Evolutionary conservation across 2,888 invertebrate genomes (phyloP).

Genomic region (Cataglyphis altisquamis): DNA sequence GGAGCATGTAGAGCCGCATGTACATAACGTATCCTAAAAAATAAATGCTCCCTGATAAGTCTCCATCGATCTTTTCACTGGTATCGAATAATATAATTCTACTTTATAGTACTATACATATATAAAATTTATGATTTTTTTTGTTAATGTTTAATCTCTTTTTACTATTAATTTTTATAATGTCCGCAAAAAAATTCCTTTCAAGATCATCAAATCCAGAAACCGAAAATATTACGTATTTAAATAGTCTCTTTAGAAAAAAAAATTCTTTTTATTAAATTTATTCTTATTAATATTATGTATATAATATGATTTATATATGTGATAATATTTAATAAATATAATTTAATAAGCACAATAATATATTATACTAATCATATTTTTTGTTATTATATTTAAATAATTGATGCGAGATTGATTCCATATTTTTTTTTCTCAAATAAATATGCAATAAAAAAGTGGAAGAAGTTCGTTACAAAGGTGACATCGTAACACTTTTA

Average conservation of each 20-base stretch:
- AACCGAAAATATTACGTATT: neutral
- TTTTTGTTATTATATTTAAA: neutral
- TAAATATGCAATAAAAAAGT: constrained; percentile 15
- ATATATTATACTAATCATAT: neutral
- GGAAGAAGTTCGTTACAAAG: constrained; percentile 36
- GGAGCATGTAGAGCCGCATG: constrained; percentile 52
- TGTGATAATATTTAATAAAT: neutral
- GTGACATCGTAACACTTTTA: constrained; percentile 45
- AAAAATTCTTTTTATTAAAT: neutral
- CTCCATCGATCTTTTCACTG: constrained; percentile 29
- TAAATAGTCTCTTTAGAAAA: neutral
- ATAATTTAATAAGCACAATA: neutral
- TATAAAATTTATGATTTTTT: neutral
- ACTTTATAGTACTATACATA: neutral
- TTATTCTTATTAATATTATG: neutral
- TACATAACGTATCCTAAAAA: constrained; percentile 53
- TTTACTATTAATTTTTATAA: neutral
- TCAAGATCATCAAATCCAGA: neutral
- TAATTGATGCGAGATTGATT: neutral
- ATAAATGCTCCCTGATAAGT: constrained; percentile 54
- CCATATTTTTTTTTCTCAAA: neutral
- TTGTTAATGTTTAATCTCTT: neutral
- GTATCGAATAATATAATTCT: neutral
- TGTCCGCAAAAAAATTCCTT: neutral
- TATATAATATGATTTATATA: neutral